phyloP scores from a whole-genome alignment of 2,888 invertebrate genomes.

The Capitulum mitella region DNA sequence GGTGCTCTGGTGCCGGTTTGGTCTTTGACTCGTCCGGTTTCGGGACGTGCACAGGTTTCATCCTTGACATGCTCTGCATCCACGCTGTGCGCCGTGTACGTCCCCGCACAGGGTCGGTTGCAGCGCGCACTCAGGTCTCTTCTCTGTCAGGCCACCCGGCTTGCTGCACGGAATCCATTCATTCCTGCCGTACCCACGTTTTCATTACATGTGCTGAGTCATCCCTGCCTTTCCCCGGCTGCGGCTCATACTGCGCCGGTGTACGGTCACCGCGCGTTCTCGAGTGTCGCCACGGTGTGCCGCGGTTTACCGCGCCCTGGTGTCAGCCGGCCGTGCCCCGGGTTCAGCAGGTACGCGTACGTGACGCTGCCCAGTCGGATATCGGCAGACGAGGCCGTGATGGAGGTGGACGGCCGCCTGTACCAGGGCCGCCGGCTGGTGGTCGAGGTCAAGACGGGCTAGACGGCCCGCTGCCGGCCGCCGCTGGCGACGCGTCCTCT shows the following conservation, averaged over 20 bases:
- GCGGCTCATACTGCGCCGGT: background rate
- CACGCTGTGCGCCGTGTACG: no score
- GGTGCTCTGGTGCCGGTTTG: no score
- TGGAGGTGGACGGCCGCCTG: slow-evolving; percentile 6
- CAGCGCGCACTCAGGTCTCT: no score
- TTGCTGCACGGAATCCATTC: no score
- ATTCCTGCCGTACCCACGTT: no score
- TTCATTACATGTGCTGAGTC: no score
- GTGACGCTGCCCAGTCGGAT: slow-evolving; percentile 7
- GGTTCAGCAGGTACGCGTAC: slow-evolving; percentile 22
- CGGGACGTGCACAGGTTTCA: no score
- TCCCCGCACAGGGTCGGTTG: no score
- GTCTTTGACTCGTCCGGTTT: no score
- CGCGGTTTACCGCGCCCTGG: background rate
- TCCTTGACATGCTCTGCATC: no score
- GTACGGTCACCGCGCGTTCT: background rate
- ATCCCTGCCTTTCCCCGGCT: background rate
- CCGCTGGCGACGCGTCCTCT: background rate
- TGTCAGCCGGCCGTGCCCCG: background rate
- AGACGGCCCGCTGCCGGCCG: background rate
- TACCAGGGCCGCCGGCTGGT: background rate
- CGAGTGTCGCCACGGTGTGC: no score
- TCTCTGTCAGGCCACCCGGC: no score
- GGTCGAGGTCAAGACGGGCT: slow-evolving; percentile 1
- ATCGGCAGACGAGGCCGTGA: background rate